Conservation (phyloP, 2,888 invertebrate species). For the Cheilosia soror region DNA sequence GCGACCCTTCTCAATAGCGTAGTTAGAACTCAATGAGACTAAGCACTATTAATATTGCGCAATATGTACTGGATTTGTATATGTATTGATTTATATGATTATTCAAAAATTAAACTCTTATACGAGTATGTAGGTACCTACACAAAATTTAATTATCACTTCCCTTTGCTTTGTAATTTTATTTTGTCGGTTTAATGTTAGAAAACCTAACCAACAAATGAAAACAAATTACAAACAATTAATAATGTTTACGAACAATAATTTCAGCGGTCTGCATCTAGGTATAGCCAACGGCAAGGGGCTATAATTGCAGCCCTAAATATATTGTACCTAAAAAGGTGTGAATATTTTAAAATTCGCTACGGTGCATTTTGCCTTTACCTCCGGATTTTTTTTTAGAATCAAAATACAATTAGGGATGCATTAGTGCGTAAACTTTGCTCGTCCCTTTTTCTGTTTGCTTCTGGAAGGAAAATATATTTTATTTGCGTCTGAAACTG, state of each 20-base stretch:
- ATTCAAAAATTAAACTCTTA: too few species aligned
- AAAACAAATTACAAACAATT: conserved; percentile 48
- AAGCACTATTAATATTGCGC: too few species aligned
- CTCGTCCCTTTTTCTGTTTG: not conserved
- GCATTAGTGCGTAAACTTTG: conserved; percentile 32
- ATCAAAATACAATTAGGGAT: conserved; percentile 41
- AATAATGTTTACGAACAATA: conserved; percentile 31
- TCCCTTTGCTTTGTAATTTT: not conserved
- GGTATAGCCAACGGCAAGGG: conserved; percentile 12
- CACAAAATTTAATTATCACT: not conserved
- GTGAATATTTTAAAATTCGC: conserved; percentile 37
- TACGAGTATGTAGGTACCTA: too few species aligned
- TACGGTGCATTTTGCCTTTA: conserved; percentile 18
- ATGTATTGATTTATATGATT: too few species aligned
- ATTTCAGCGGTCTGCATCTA: conserved; percentile 2
- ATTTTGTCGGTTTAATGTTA: not conserved
- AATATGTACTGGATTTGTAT: too few species aligned
- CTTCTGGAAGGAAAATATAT: not conserved
- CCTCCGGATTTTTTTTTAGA: not conserved
- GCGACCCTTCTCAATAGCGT: too few species aligned
- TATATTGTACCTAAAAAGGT: conserved; percentile 23
- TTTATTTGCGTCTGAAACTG: not conserved
- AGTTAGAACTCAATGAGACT: too few species aligned
- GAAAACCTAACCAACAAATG: conserved; percentile 17
- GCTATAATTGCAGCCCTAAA: not conserved